Base-by-base conservation (phyloP, 2,888 invertebrate genomes). In the Xiphydria camelus region DNA sequence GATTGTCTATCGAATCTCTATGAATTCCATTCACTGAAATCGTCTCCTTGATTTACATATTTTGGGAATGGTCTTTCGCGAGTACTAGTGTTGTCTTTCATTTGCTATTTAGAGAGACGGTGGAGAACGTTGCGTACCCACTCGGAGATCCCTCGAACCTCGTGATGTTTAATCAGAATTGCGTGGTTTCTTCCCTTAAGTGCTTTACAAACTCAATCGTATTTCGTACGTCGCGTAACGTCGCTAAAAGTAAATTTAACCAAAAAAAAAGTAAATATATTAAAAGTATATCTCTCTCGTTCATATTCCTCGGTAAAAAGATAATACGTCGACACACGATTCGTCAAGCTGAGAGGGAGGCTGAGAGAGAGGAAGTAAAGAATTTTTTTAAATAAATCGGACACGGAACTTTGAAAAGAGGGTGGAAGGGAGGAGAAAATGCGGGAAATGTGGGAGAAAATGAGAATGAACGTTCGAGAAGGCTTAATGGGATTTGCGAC, bases 171-270 rank as follows among this genome's bases (percentile, higher is more conserved):
- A 50, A 61, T 64, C 61, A 57, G 57, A 61, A 61, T 65, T 58
- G 63, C 62, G 62, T 64, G 61, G 59, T 70, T 66, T 66, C 64
- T 68, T 68, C 70, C 71, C 68, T 68, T 61, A 72, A 73, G 70
- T 73, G 73, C 72, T 73, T 72, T 73, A 68, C 53, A 54, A 49
- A 53, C 47, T 59, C 53, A 54, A 54, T 55, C 52, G 51, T 53
- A 46, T 56, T 58, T 55, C 47, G 50, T 49, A 54, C 49, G 41
- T 54, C 51, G 51, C 51, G 35, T 36, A 47, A 49, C 32, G 47
- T 35, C 38, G 43, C 44, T 51, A 41, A 50, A 40, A 41, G 21
- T 39, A 38, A 29, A 51, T 34, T 38, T 32, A 44, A 45, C 29
- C 26, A 31, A 29, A 25, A 19, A 41, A 38, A 37, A 19, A 9